phyloP scores from a whole-genome alignment of 2,113 vertebrate species.

The Nibea albiflora region DNA sequence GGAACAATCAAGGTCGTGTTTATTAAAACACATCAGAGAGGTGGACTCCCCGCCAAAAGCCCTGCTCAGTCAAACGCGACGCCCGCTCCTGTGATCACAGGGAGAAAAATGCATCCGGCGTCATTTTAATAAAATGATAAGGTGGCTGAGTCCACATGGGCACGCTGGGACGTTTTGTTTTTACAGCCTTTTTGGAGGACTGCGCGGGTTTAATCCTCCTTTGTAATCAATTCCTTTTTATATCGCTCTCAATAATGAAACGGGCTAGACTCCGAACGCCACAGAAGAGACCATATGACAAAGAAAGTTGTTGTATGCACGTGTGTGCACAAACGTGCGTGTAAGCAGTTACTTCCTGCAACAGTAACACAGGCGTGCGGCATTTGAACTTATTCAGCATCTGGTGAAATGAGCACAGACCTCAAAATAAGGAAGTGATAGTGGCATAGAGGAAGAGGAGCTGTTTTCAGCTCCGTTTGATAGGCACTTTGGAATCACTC shows the following conservation, averaged over 20 bases:
- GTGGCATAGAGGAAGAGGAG: constrained; percentile 74
- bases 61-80: constrained; percentile 60
- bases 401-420: constrained; percentile 45
- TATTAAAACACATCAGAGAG: constrained; percentile 79
- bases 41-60: constrained; percentile 68
- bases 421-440: constrained; percentile 78
- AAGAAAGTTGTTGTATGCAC: constrained; percentile 10
- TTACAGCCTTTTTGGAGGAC: constrained; percentile 41
- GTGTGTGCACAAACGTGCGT: constrained; percentile 13
- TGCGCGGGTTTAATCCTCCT: constrained; percentile 44
- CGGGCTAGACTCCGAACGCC: constrained; percentile 13
- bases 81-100: constrained; percentile 60
- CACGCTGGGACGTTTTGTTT: constrained; percentile 58
- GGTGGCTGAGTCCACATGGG: constrained; percentile 57
- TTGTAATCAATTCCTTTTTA: constrained; percentile 66
- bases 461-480: constrained; percentile 54
- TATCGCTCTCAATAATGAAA: constrained; percentile 48
- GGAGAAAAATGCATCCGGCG: constrained; percentile 52
- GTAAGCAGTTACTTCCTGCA: constrained; percentile 73
- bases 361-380: constrained; percentile 50
- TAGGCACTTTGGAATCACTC: constrained; percentile 53
- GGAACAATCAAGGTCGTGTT: constrained; percentile 79
- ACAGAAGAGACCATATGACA: constrained; percentile 28
- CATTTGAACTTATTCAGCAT: constrained; percentile 75
- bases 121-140: constrained; percentile 75